Conservation (phyloP, 2,888 invertebrate genomes). For the Lutraria lutraria region DNA sequence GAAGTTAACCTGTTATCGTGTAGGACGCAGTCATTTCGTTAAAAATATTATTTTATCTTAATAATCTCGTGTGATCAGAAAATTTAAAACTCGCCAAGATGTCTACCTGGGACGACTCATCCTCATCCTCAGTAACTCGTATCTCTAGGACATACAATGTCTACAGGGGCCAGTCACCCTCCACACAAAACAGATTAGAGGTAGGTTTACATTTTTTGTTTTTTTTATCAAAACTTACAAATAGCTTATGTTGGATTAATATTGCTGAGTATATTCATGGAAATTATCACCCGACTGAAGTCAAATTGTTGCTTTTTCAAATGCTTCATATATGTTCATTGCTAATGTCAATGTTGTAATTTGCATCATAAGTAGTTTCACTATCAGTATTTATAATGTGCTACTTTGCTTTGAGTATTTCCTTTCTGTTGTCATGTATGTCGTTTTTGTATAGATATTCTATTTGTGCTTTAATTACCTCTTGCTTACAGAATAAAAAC, state of each 20-base stretch:
- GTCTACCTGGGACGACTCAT: conserved; percentile 55
- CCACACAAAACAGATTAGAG: conserved; percentile 86
- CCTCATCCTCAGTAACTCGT: conserved; percentile 65
- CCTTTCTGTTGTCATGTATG: not conserved
- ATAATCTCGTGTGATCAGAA: conserved; percentile 50
- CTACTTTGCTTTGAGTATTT: not conserved
- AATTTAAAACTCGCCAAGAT: conserved; percentile 47
- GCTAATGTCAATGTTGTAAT: not conserved
- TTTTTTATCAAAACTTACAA: not conserved
- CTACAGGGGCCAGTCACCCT: conserved; percentile 86
- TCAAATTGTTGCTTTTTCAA: not conserved
- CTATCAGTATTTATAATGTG: not conserved
- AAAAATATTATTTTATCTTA: conserved; percentile 55
- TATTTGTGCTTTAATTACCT: not conserved
- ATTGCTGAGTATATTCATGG: too few species aligned
- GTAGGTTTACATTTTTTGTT: conserved; percentile 74
- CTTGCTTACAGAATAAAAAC: not conserved
- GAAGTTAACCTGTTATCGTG: conserved; percentile 54
- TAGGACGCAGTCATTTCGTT: conserved; percentile 63
- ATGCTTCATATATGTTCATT: not conserved
- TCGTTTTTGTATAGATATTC: not conserved
- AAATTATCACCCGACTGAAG: too few species aligned
- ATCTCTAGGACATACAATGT: conserved; percentile 84
- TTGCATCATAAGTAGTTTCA: not conserved
- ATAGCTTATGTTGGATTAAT: too few species aligned